Evolutionary conservation across 2,797 vertebrate species (phyloP).

Genomic region (Chelidonichthys spinosus): DNA sequence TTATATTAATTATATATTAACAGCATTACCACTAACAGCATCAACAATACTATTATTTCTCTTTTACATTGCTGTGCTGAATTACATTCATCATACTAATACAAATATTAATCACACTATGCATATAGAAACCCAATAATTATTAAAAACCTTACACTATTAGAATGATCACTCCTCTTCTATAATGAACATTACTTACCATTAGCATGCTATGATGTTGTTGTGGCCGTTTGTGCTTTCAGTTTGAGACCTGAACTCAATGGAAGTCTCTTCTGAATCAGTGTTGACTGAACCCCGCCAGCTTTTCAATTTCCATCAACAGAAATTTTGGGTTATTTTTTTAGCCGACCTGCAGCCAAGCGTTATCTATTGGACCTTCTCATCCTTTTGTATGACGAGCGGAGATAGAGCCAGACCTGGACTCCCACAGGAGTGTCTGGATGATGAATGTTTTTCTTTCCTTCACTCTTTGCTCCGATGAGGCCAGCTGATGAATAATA

Average conservation of each 20-base stretch:
- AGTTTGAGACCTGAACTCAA: background rate
- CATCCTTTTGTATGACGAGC: slow-evolving; percentile 46
- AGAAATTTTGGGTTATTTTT: background rate
- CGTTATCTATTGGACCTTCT: slow-evolving; percentile 37
- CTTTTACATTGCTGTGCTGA: background rate
- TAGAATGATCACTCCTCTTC: background rate
- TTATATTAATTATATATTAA: background rate
- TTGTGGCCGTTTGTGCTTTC: background rate
- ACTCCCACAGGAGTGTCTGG: slow-evolving; percentile 15
- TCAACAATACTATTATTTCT: background rate
- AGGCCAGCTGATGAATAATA: slow-evolving; percentile 56
- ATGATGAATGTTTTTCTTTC: slow-evolving; percentile 46
- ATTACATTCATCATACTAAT: background rate
- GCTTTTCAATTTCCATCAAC: slow-evolving; percentile 2
- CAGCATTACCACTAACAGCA: background rate
- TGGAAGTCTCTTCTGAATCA: background rate
- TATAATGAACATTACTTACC: background rate
- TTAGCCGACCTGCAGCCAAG: background rate
- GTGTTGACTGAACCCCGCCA: background rate
- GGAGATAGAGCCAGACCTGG: slow-evolving; percentile 39
- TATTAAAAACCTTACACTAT: background rate
- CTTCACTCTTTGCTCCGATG: slow-evolving; percentile 53
- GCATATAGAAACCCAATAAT: too few relatives aligned
- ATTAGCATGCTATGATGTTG: background rate
- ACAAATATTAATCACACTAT: background rate